Conservation (phyloP, 2,113 vertebrate species). For the Odontophorus gujanensis region DNA sequence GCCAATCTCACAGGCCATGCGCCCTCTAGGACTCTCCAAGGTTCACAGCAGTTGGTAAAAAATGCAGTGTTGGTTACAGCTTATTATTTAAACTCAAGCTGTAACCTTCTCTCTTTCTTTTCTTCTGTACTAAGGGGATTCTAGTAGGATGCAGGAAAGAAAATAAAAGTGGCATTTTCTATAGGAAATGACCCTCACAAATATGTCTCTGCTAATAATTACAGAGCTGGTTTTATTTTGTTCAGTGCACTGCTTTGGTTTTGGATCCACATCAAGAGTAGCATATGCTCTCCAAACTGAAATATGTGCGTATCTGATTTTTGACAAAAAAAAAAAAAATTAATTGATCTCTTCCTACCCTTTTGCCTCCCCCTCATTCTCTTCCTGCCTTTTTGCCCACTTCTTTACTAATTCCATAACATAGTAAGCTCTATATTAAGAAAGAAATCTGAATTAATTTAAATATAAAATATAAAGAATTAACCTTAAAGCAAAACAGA, state of each 20-base stretch:
- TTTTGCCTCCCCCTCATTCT: not conserved
- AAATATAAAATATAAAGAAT: slow-evolving; percentile 79
- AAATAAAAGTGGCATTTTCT: slow-evolving; percentile 51
- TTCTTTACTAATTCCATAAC: slow-evolving; percentile 72
- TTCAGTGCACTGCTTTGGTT: slow-evolving; percentile 24
- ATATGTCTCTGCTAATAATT: slow-evolving; percentile 56
- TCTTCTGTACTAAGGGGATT: not conserved
- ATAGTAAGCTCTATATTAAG: slow-evolving; percentile 68
- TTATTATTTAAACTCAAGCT: not conserved
- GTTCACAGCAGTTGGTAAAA: accelerated
- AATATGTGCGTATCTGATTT: slow-evolving; percentile 71
- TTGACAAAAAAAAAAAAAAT: slow-evolving; percentile 53
- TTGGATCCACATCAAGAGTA: slow-evolving; percentile 61
- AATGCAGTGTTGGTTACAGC: accelerated
- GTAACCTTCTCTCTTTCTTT: not conserved
- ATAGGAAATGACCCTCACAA: slow-evolving; percentile 14
- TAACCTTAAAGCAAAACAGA: slow-evolving; percentile 76
- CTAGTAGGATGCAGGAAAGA: slow-evolving; percentile 12
- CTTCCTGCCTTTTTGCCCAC: slow-evolving; percentile 38
- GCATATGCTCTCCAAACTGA: slow-evolving; percentile 59
- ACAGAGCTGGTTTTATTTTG: slow-evolving; percentile 55
- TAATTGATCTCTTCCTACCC: slow-evolving; percentile 67
- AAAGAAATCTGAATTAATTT: slow-evolving; percentile 75
- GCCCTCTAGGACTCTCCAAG: not conserved
- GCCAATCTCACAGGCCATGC: not conserved